Evolutionary conservation across 2,797 vertebrate genomes (phyloP).

Genomic region (Acipenser ruthenus): DNA sequence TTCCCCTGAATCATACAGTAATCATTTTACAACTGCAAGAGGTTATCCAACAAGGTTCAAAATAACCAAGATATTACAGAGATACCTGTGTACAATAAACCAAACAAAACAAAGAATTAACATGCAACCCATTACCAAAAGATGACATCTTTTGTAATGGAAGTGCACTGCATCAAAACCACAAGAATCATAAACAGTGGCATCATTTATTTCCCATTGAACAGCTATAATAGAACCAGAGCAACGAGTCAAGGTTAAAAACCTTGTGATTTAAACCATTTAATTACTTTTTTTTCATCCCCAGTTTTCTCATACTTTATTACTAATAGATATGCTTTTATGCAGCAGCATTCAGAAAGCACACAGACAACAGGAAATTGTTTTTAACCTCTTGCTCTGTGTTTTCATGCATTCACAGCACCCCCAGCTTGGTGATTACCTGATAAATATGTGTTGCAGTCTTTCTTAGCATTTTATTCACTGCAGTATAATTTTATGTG

Average conservation of each 20-base stretch:
- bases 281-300: conserved; percentile 8
- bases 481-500: conserved; percentile 49
- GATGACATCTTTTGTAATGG: conserved; percentile 8
- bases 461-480: conserved; percentile 37
- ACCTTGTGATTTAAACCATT: conserved; percentile 23
- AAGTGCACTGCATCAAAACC: conserved; percentile 5
- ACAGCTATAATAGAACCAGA: background rate
- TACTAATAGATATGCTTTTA: conserved; percentile 22
- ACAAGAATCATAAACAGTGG: conserved; percentile 1
- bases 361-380: conserved; percentile 28
- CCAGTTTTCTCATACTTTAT: conserved; percentile 22
- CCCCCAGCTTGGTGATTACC: conserved; percentile 35
- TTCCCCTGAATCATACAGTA: no score
- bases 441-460: conserved; percentile 41
- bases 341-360: conserved; percentile 23
- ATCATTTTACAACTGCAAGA: no score
- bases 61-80: background rate
- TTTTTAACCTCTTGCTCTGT: conserved; percentile 21
- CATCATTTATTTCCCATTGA: conserved; percentile 2
- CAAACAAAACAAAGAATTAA: background rate
- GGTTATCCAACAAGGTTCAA: no score
- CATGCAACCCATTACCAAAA: conserved; percentile 5
- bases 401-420: conserved; percentile 26
- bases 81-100: background rate
- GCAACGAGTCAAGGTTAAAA: conserved; percentile 24